Evolutionary conservation across 2,113 vertebrate species (phyloP).

Genomic region (Paraplagusia blochii): DNA sequence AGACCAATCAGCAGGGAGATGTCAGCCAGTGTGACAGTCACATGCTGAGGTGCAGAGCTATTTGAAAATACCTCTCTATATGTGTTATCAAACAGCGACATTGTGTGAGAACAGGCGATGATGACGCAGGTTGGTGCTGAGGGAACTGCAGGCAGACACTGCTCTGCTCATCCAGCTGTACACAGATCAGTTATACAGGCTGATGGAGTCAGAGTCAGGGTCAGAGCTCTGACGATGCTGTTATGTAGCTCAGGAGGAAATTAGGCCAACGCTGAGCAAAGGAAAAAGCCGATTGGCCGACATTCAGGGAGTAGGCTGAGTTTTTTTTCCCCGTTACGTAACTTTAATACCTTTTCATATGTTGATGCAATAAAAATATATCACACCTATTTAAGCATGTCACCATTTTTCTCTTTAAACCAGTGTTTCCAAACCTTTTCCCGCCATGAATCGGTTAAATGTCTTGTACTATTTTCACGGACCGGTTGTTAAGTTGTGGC

Average conservation of each 20-base stretch:
- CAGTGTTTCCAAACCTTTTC: too few species aligned
- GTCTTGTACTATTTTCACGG: too few species aligned
- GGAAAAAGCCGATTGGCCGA: slow-evolving; percentile 62
- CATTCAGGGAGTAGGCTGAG: slow-evolving; percentile 23
- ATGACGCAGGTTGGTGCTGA: slow-evolving; percentile 18
- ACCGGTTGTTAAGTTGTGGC: too few species aligned
- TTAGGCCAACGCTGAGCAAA: slow-evolving; percentile 59
- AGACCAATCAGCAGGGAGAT: not conserved
- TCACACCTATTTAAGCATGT: too few species aligned
- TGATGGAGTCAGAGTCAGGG: slow-evolving; percentile 11
- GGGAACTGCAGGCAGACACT: slow-evolving; percentile 45
- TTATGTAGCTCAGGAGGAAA: slow-evolving; percentile 59
- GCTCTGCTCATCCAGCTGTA: slow-evolving; percentile 38
- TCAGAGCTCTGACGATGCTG: slow-evolving; percentile 14
- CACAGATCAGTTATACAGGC: slow-evolving; percentile 16
- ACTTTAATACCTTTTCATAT: slow-evolving; percentile 31
- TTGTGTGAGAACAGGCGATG: not conserved
- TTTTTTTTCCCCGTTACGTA: slow-evolving; percentile 44
- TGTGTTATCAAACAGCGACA: too few species aligned
- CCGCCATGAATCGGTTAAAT: too few species aligned
- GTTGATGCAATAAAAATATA: not conserved
- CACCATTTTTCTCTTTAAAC: too few species aligned
- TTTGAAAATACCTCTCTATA: slow-evolving; percentile 1
- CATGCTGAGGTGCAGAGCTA: slow-evolving; percentile 35
- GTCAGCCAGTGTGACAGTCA: slow-evolving; percentile 41